Conservation (phyloP, 1,140 invertebrate genomes). For the Glomeris maerens region DNA sequence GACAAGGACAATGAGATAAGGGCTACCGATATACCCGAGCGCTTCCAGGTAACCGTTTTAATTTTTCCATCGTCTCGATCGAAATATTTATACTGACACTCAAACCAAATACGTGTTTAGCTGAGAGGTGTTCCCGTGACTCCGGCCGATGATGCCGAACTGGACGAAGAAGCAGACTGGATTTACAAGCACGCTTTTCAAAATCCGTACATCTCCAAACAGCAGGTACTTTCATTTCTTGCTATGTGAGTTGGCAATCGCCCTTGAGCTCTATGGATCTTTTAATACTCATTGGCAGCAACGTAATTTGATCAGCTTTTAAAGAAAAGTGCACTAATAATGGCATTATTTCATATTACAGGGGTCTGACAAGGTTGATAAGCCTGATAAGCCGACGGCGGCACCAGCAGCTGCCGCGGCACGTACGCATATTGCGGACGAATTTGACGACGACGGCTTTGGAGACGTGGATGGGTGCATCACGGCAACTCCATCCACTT, state of each 20-base stretch:
- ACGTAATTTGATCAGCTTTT: background rate
- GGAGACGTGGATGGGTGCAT: too few species aligned
- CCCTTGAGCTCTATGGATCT: too few species aligned
- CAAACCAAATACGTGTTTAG: constrained; percentile 69
- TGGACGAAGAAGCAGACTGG: constrained; percentile 93
- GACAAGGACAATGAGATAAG: constrained; percentile 86
- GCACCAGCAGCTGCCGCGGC: background rate
- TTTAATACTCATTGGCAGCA: too few species aligned
- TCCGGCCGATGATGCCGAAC: constrained; percentile 58
- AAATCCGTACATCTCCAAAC: constrained; percentile 60
- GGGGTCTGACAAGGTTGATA: too few species aligned
- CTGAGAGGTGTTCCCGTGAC: constrained; percentile 68
- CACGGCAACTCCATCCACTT: constrained; percentile 2
- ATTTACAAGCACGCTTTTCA: constrained; percentile 89
- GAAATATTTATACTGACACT: too few species aligned
- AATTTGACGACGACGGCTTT: background rate
- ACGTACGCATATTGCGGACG: background rate
- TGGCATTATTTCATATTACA: too few species aligned
- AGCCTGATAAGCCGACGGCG: too few species aligned
- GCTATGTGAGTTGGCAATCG: too few species aligned
- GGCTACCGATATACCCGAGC: constrained; percentile 74
- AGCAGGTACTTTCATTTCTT: constrained; percentile 41
- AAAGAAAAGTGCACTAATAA: too few species aligned
- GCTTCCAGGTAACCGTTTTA: constrained; percentile 32
- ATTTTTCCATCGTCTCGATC: too few species aligned